Evolutionary conservation across 2,888 invertebrate species (phyloP).

Genomic region (Mamestra brassicae): DNA sequence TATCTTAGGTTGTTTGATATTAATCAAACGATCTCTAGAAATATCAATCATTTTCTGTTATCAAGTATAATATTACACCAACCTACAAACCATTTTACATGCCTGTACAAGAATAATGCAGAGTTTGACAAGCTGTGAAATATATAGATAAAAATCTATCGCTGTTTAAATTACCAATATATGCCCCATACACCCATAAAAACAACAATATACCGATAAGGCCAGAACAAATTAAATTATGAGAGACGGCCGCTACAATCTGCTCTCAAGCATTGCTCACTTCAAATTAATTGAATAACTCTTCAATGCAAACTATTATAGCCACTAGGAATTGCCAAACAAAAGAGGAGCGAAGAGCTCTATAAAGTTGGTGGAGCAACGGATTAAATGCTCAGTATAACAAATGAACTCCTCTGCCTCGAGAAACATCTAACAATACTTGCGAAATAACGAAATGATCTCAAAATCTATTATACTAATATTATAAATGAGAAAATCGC

Average conservation of each 20-base stretch:
- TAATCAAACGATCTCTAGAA: no score
- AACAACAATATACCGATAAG: slow-evolving; percentile 28
- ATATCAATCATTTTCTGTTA: no score
- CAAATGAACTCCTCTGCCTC: neutral
- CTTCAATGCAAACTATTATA: neutral
- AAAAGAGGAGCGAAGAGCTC: neutral
- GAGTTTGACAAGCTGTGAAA: neutral
- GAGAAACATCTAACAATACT: neutral
- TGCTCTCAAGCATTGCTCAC: neutral
- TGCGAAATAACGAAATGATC: neutral
- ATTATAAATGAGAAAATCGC: no score
- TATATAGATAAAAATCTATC: neutral
- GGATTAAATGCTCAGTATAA: neutral
- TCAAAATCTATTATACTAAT: neutral
- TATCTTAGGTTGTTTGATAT: no score
- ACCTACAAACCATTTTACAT: neutral
- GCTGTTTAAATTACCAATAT: neutral
- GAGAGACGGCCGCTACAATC: slow-evolving; percentile 27
- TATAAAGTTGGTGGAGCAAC: neutral
- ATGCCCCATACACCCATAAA: slow-evolving; percentile 12
- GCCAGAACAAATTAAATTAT: slow-evolving; percentile 27
- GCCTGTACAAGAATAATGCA: neutral
- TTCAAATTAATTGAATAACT: slow-evolving; percentile 25
- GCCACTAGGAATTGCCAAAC: neutral
- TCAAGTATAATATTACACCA: no score